Conservation (phyloP, 2,888 invertebrate species). For the Platerodrilus igneus region DNA sequence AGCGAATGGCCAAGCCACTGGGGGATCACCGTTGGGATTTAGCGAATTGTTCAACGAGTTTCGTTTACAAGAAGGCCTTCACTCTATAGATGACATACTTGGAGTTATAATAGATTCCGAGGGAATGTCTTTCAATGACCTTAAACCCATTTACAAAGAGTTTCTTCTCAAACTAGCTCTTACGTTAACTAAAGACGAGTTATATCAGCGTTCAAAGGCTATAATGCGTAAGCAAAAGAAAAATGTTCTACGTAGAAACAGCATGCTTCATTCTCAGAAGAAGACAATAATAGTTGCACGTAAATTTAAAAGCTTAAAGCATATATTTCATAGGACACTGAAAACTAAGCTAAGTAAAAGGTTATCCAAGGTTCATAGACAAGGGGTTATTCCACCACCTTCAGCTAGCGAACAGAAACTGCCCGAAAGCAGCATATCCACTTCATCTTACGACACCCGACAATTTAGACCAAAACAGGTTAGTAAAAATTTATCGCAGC, state of each 20-base stretch:
- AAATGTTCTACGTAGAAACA: constrained; percentile 58
- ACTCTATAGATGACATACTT: constrained; percentile 82
- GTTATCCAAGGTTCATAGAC: constrained; percentile 24
- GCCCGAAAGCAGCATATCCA: constrained; percentile 59
- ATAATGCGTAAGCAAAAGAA: constrained; percentile 84
- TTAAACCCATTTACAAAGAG: constrained; percentile 88
- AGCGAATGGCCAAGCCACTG: constrained; percentile 60
- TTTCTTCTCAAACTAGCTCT: constrained; percentile 81
- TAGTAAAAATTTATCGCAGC: constrained; percentile 30
- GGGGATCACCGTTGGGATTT: constrained; percentile 79
- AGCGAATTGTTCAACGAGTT: constrained; percentile 85
- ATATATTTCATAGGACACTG: constrained; percentile 58
- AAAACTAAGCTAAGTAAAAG: constrained; percentile 37
- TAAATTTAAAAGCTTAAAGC: constrained; percentile 42
- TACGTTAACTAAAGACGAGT: constrained; percentile 86
- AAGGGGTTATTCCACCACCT: constrained; percentile 1
- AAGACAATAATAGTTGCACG: constrained; percentile 36
- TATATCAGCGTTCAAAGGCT: constrained; percentile 83
- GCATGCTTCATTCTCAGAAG: constrained; percentile 46
- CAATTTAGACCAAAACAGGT: constrained; percentile 59
- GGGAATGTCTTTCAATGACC: constrained; percentile 89
- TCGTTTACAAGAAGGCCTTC: constrained; percentile 80
- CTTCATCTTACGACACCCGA: constrained; percentile 59
- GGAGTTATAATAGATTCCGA: constrained; percentile 86
- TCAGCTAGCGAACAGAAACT: constrained; percentile 35